Conservation (phyloP, 2,797 vertebrate species). For the Syndactyla subalaris region DNA sequence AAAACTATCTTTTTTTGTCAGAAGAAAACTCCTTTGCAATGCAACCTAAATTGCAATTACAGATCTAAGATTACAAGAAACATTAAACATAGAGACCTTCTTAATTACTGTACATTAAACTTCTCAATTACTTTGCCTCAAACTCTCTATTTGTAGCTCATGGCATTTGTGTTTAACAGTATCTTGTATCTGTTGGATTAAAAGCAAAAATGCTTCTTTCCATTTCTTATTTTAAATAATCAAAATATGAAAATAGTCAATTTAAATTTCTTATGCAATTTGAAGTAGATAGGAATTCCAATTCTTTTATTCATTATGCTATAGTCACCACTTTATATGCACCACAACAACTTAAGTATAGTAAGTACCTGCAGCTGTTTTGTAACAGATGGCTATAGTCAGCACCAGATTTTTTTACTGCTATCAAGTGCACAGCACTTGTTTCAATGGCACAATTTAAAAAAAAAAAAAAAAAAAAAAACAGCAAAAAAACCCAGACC, state of each 20-base stretch:
- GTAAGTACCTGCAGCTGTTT: conserved; percentile 57
- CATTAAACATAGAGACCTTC: background rate
- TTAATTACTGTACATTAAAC: background rate
- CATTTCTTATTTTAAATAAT: background rate
- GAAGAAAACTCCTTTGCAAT: background rate
- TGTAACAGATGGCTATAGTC: conserved; percentile 51
- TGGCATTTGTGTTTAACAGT: background rate
- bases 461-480: background rate
- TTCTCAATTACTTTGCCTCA: background rate
- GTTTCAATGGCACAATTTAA: background rate
- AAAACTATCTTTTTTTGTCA: background rate
- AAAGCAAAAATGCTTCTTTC: background rate
- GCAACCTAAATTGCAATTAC: background rate
- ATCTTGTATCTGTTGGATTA: background rate
- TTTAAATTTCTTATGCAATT: background rate
- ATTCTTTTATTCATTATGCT: background rate
- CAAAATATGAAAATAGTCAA: background rate
- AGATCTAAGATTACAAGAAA: background rate
- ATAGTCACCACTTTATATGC: background rate
- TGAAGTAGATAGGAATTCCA: background rate
- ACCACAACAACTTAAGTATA: conserved; percentile 18
- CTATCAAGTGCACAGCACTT: background rate
- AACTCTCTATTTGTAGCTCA: background rate
- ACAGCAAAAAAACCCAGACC: background rate
- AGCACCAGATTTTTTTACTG: background rate